These are phyloP conservation scores for Melospiza georgiana DNA, from an alignment of 2,113 vertebrate genomes.

Conservation along the genomic window DNA sequence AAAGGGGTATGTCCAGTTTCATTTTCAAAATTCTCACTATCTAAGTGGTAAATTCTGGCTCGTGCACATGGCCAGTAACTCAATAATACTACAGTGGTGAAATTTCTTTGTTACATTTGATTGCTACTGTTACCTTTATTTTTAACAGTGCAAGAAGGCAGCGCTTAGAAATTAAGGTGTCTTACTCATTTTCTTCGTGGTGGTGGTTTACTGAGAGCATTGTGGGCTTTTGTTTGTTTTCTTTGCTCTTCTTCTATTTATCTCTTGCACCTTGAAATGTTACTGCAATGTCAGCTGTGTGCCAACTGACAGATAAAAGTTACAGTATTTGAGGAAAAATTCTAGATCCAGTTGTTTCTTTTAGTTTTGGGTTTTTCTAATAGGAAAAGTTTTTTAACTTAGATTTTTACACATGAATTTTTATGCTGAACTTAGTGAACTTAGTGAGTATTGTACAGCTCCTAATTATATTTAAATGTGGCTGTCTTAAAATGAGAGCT, in stretches of 20 bases:
- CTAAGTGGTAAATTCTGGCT: background rate
- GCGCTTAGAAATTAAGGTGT: background rate
- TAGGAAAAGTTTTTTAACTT: background rate
- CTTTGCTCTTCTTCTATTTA: background rate
- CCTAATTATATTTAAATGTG: background rate
- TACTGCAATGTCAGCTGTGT: background rate
- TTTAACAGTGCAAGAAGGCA: background rate
- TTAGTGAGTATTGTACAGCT: background rate
- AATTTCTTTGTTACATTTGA: background rate
- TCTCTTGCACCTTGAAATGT: background rate
- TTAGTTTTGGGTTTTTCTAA: background rate
- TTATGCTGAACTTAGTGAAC: background rate
- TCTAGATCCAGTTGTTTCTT: background rate
- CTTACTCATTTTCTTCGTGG: background rate
- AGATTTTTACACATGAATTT: background rate
- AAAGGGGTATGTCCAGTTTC: background rate
- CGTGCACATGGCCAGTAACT: rapidly evolving
- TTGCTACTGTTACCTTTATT: background rate
- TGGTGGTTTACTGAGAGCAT: background rate
- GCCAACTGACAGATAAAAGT: background rate
- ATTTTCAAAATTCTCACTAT: background rate
- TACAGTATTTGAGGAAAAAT: background rate
- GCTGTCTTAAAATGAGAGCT: background rate
- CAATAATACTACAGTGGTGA: background rate
- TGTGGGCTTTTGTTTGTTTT: background rate